Conservation (phyloP, 2,113 vertebrate genomes). For the Anser brachyrhynchus region DNA sequence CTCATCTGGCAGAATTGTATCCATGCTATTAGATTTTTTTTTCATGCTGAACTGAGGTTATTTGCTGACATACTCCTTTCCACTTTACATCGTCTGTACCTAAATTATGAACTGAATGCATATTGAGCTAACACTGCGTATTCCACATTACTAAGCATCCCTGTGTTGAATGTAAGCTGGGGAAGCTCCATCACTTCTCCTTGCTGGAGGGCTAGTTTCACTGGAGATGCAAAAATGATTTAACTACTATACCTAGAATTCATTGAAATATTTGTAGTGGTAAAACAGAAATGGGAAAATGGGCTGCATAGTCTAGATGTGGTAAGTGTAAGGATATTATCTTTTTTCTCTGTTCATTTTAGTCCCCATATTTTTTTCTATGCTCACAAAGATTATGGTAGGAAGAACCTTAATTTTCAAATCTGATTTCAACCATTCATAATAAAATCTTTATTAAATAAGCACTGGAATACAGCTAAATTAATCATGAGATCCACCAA, state of each 20-base stretch:
- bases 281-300: background rate
- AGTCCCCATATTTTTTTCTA: background rate
- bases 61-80: background rate
- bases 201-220: conserved; percentile 25
- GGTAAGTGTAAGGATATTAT: background rate
- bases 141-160: background rate
- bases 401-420: background rate
- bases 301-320: background rate
- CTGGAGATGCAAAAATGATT: conserved; percentile 13
- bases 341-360: background rate
- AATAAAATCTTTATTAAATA: conserved; percentile 50
- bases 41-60: background rate
- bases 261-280: background rate
- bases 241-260: background rate
- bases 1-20: conserved; percentile 3
- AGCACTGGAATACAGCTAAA: conserved; percentile 14
- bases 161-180: background rate
- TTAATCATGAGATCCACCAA: conserved; percentile 40
- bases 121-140: background rate
- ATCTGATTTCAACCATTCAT: conserved; percentile 1
- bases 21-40: background rate
- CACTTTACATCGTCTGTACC: background rate
- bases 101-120: background rate
- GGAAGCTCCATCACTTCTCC: background rate
- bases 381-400: background rate